These are phyloP conservation scores for Philotrypesis tridentata DNA, from an alignment of 1,140 invertebrate species.

Conservation along the genomic window DNA sequence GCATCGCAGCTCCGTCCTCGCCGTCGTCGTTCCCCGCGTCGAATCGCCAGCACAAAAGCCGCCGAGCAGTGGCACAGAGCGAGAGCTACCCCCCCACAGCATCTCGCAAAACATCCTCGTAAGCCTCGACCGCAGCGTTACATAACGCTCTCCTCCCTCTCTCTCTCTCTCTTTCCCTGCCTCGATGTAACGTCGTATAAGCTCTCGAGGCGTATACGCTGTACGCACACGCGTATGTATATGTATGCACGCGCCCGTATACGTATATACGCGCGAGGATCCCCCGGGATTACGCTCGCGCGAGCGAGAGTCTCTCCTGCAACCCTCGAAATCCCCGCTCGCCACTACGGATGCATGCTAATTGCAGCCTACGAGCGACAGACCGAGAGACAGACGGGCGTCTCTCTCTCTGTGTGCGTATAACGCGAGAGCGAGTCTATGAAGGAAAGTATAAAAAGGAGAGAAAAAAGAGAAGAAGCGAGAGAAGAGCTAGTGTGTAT, in stretches of 20 bases:
- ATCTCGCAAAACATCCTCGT: slow-evolving; percentile 1
- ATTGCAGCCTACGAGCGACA: slow-evolving; percentile 55
- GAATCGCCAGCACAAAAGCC: neutral
- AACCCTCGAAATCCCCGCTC: slow-evolving; percentile 56
- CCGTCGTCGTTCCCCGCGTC: neutral
- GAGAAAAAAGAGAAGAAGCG: too few species aligned
- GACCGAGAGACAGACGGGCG: neutral
- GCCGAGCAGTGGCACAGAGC: neutral
- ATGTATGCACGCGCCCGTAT: neutral
- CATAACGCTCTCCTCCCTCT: neutral
- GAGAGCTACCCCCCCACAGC: too few species aligned
- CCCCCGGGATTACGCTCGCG: slow-evolving; percentile 57
- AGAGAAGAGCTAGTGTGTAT: neutral
- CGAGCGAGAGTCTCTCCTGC: slow-evolving; percentile 16
- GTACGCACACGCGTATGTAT: too few species aligned
- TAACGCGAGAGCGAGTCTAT: too few species aligned
- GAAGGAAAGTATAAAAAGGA: too few species aligned
- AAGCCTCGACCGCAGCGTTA: slow-evolving; percentile 16
- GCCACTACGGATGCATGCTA: slow-evolving; percentile 60
- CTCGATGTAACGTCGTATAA: slow-evolving; percentile 5
- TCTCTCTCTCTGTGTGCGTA: too few species aligned
- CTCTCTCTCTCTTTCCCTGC: neutral
- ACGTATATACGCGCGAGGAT: slow-evolving; percentile 11
- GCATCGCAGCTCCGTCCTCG: neutral
- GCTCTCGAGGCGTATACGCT: slow-evolving; percentile 1